Conservation (phyloP, 2,113 vertebrate species). For the Trachemys scripta region DNA sequence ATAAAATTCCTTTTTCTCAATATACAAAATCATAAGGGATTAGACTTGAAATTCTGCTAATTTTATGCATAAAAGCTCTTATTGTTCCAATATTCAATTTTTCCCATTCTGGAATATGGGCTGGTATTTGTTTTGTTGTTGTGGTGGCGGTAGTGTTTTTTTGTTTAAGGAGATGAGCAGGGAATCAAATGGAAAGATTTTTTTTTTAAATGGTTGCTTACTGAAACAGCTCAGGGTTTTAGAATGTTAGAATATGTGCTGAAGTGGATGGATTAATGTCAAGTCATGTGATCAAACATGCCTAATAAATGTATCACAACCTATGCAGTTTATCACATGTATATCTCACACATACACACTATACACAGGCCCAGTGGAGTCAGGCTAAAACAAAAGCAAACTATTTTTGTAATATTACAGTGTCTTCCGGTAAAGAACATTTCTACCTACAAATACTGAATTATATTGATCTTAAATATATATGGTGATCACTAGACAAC, state of each 20-base stretch:
- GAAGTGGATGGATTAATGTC: background rate
- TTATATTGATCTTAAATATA: too few relatives aligned
- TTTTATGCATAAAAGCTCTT: background rate
- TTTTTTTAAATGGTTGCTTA: background rate
- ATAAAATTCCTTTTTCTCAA: background rate
- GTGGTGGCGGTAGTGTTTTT: background rate
- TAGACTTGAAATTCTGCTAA: background rate
- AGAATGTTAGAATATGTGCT: background rate
- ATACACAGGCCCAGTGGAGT: too few relatives aligned
- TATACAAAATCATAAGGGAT: background rate
- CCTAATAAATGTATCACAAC: background rate
- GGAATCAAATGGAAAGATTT: background rate
- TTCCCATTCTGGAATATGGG: background rate
- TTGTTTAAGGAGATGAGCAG: background rate
- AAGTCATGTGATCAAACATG: background rate
- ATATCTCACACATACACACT: background rate
- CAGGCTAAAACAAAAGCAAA: too few relatives aligned
- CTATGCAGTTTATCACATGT: too few relatives aligned
- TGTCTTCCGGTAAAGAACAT: background rate
- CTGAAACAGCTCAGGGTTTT: background rate
- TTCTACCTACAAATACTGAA: background rate
- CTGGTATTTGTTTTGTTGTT: background rate
- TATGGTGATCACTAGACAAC: too few relatives aligned
- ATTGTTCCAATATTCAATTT: background rate
- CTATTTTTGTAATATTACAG: too few relatives aligned